Evolutionary conservation across 2,888 invertebrate genomes (phyloP).

Genomic region (Graphium colonna): DNA sequence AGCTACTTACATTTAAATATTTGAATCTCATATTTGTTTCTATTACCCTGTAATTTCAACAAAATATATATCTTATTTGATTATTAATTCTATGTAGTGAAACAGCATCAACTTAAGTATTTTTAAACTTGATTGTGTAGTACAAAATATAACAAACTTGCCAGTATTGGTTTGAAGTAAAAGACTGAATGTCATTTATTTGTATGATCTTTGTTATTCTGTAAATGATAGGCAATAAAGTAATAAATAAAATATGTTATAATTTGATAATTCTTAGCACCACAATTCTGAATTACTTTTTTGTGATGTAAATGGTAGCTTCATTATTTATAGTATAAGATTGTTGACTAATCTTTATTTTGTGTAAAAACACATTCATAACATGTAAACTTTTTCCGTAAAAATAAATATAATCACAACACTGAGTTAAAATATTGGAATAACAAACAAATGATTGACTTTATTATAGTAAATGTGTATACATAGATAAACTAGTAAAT

Average conservation of each 20-base stretch:
- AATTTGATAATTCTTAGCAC: slow-evolving; percentile 18
- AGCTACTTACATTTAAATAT: neutral
- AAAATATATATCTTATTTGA: neutral
- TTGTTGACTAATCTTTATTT: slow-evolving; percentile 13
- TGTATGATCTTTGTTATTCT: slow-evolving; percentile 65
- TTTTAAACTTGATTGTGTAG: slow-evolving; percentile 65
- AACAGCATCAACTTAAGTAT: slow-evolving; percentile 56
- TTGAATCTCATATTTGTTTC: slow-evolving; percentile 17
- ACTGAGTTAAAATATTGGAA: too few relatives aligned
- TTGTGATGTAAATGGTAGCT: slow-evolving; percentile 33
- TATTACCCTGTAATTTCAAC: neutral
- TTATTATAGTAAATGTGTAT: slow-evolving; percentile 31
- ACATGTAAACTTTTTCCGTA: too few relatives aligned
- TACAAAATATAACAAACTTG: slow-evolving; percentile 79
- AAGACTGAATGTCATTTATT: slow-evolving; percentile 78
- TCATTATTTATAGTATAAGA: slow-evolving; percentile 12
- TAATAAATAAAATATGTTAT: slow-evolving; percentile 22
- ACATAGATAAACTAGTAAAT: slow-evolving; percentile 16
- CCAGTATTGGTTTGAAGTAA: slow-evolving; percentile 79
- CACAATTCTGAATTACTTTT: slow-evolving; percentile 21
- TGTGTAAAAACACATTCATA: slow-evolving; percentile 1
- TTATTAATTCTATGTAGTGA: slow-evolving; percentile 53
- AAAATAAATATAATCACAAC: too few relatives aligned
- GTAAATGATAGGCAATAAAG: slow-evolving; percentile 43
- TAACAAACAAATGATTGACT: slow-evolving; percentile 38